Conservation (phyloP, 2,113 vertebrate species). For the Solea solea region DNA sequence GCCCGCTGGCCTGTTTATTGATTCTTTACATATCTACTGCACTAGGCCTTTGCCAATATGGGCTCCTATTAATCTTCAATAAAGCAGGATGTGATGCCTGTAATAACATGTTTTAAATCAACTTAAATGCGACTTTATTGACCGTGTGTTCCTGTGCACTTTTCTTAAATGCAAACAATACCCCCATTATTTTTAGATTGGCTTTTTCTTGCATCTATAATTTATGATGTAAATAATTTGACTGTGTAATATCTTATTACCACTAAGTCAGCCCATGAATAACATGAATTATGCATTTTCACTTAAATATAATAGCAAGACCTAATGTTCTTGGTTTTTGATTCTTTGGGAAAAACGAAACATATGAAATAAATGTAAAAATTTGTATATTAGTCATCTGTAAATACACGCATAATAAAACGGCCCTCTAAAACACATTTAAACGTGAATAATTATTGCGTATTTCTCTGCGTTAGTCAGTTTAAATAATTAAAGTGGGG, state of each 20-base stretch:
- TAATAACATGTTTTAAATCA: conserved; percentile 8
- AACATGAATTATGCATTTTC: neutral
- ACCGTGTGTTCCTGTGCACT: neutral
- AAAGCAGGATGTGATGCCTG: neutral
- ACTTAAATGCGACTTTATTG: neutral
- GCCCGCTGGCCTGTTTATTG: conserved; percentile 8
- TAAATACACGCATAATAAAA: neutral
- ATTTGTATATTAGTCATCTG: neutral
- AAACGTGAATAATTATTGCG: neutral
- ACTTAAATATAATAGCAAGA: neutral
- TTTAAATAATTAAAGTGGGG: conserved; percentile 22
- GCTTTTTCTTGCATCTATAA: neutral
- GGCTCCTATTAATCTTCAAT: conserved; percentile 1
- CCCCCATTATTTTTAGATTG: neutral
- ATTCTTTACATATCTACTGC: neutral
- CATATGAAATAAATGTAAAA: neutral
- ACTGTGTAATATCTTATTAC: neutral
- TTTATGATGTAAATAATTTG: neutral
- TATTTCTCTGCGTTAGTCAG: neutral
- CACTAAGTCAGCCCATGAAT: neutral
- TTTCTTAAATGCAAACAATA: neutral
- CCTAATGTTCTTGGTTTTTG: neutral
- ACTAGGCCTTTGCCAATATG: conserved; percentile 7
- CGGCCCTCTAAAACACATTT: neutral
- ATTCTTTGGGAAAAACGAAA: neutral